These are phyloP conservation scores for Ormia ochracea DNA, from an alignment of 2,888 invertebrate genomes.

Conservation along the genomic window DNA sequence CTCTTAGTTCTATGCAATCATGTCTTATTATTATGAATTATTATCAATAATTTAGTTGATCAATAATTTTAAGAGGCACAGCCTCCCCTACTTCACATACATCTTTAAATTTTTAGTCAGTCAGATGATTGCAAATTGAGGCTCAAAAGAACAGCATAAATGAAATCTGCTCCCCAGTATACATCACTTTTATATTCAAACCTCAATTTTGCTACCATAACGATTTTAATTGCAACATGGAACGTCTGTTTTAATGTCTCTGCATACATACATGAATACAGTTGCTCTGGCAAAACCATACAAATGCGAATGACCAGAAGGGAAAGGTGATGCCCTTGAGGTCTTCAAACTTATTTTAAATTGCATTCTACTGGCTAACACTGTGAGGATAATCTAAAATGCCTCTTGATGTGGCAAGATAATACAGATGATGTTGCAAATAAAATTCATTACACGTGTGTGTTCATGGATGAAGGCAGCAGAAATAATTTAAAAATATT, in stretches of 20 bases:
- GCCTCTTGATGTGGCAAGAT: background rate
- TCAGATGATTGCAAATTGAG: too few relatives aligned
- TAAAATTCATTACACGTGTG: background rate
- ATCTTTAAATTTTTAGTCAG: too few relatives aligned
- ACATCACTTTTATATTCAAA: background rate
- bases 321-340: background rate
- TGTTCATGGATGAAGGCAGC: background rate
- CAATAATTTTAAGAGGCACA: too few relatives aligned
- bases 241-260: background rate
- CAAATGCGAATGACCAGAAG: background rate
- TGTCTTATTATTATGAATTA: too few relatives aligned
- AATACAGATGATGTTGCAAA: background rate
- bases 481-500: background rate
- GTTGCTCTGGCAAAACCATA: background rate
- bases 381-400: background rate
- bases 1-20: too few relatives aligned
- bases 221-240: conserved; percentile 24
- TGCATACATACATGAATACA: background rate
- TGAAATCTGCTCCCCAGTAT: too few relatives aligned
- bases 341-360: background rate
- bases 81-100: too few relatives aligned
- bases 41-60: too few relatives aligned
- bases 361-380: background rate
- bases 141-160: too few relatives aligned
- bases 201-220: background rate